Percentiles rank a stretch among this genome's conserved stretches.
Evolutionary conservation across 2,113 vertebrate genomes (phyloP).

Genomic region (Parus major): DNA sequence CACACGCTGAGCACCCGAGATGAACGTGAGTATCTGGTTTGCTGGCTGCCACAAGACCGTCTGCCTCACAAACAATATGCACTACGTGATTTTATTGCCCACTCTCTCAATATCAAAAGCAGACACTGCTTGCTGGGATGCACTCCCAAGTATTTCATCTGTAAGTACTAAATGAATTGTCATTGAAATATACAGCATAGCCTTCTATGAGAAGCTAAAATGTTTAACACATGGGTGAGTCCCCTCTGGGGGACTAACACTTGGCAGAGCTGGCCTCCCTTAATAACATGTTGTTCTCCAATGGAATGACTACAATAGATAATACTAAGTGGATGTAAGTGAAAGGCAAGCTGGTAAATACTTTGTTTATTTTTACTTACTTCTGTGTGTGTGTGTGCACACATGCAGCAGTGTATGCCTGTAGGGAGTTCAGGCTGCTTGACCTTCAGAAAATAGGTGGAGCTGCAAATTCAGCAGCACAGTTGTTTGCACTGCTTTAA

Average conservation of each 20-base stretch:
- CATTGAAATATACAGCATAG: conserved; percentile 49
- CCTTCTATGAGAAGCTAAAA: conserved; percentile 27
- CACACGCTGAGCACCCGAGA: neutral
- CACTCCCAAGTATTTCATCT: conserved; percentile 29
- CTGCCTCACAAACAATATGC: neutral
- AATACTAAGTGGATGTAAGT: conserved; percentile 35
- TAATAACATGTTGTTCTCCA: conserved; percentile 24
- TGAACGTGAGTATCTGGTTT: neutral
- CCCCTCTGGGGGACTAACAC: conserved; percentile 57
- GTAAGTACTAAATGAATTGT: conserved; percentile 50
- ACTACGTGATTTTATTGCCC: neutral
- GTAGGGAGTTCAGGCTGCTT: neutral
- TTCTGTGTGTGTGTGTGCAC: neutral
- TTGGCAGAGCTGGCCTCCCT: conserved; percentile 41
- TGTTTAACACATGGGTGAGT: conserved; percentile 66
- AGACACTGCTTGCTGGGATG: conserved; percentile 19
- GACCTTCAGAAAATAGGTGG: neutral
- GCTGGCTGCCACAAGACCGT: neutral
- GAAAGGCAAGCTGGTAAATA: neutral
- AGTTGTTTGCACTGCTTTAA: neutral
- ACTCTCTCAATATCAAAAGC: neutral
- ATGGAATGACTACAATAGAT: conserved; percentile 21
- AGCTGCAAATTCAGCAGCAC: neutral
- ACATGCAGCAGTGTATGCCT: neutral
- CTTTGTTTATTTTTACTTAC: neutral